Evolutionary conservation across 2,888 invertebrate species (phyloP).

Genomic region (Philereme transversata): DNA sequence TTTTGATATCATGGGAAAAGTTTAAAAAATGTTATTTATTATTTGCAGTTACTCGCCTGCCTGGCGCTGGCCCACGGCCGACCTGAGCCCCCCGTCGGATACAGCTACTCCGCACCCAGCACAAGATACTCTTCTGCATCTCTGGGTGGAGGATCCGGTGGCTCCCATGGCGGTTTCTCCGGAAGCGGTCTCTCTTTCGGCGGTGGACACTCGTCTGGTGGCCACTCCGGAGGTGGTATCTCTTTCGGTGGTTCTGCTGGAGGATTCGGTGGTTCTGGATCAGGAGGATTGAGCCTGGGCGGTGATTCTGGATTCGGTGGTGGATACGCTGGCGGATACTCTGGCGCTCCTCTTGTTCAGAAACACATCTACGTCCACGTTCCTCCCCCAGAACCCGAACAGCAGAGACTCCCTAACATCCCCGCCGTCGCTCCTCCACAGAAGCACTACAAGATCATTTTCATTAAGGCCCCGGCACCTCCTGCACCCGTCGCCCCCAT

Average conservation of each 20-base stretch:
- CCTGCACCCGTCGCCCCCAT: constrained; percentile 92
- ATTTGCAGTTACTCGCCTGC: constrained; percentile 76
- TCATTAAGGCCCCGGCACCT: constrained; percentile 95
- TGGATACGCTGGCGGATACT: constrained; percentile 73
- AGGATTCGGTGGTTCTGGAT: constrained; percentile 41
- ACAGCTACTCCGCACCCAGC: constrained; percentile 74
- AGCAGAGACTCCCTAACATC: constrained; percentile 86
- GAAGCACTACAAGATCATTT: constrained; percentile 96
- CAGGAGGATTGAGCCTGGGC: constrained; percentile 54
- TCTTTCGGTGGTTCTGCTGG: constrained; percentile 58
- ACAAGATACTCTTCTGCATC: constrained; percentile 57
- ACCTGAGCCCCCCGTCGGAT: constrained; percentile 80
- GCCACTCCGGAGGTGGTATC: constrained; percentile 53
- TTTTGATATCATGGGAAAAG: not conserved
- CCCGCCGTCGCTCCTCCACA: constrained; percentile 88
- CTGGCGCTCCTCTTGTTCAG: constrained; percentile 87
- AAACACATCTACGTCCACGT: constrained; percentile 96
- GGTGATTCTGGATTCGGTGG: constrained; percentile 70
- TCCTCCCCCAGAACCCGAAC: constrained; percentile 93
- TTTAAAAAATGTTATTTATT: constrained; percentile 33
- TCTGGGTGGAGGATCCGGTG: constrained; percentile 54
- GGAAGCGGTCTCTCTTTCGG: constrained; percentile 56
- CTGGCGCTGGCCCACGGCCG: constrained; percentile 77
- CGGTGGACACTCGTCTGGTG: constrained; percentile 51
- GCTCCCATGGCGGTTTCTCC: constrained; percentile 45